Evolutionary conservation across 1,140 invertebrate genomes (phyloP).

Genomic region (Musca vetustissima): DNA sequence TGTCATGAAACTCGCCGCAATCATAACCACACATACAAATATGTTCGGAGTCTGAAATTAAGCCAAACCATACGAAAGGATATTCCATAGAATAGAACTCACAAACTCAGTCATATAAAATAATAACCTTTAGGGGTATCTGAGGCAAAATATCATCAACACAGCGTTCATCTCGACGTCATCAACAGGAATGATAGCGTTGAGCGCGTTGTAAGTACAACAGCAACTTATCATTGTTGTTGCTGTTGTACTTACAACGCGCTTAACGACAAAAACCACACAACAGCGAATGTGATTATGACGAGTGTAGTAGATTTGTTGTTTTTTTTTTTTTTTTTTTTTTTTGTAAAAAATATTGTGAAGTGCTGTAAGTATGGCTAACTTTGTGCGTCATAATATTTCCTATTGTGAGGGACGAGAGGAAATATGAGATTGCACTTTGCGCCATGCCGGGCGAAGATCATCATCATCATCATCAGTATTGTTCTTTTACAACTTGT

Average conservation of each 20-base stretch:
- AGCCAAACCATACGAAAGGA: conserved; percentile 11
- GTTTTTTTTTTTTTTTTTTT: too few relatives aligned
- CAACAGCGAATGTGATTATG: too few relatives aligned
- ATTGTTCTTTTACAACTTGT: conserved; percentile 7
- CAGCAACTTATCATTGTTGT: too few relatives aligned
- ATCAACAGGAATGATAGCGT: not conserved
- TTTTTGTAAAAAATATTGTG: too few relatives aligned
- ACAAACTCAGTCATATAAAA: not conserved
- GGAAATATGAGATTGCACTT: conserved; percentile 11
- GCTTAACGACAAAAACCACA: too few relatives aligned
- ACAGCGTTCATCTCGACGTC: conserved; percentile 10
- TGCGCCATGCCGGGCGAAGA: conserved; percentile 4
- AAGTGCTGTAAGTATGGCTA: too few relatives aligned
- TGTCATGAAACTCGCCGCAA: conserved; percentile 4
- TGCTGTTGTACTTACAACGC: too few relatives aligned
- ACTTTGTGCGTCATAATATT: too few relatives aligned
- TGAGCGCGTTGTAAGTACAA: too few relatives aligned
- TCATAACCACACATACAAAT: not conserved
- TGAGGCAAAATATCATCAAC: conserved; percentile 15
- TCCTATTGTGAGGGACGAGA: too few relatives aligned
- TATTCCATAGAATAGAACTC: not conserved
- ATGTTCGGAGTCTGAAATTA: not conserved
- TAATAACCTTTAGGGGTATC: conserved; percentile 22
- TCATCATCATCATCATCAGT: conserved; percentile 17
- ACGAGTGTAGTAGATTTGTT: not conserved